A percentile compares a stretch with the other conserved stretches of the same genome.
Evolutionary conservation across 2,113 vertebrate species (phyloP).

Genomic region (Lasiurus borealis): DNA sequence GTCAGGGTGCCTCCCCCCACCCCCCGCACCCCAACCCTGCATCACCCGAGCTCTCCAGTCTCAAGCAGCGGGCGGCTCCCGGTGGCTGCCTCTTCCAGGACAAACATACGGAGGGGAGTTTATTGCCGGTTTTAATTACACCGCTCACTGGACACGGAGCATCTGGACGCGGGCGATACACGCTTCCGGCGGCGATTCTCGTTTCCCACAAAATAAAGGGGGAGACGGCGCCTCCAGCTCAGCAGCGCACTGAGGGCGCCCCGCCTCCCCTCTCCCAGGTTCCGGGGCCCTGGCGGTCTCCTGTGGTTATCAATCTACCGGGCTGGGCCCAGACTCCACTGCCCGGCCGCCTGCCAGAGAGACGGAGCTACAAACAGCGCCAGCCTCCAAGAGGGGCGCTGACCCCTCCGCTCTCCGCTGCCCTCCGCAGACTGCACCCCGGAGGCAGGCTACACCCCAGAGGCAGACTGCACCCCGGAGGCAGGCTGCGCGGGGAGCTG

Average conservation of each 20-base stretch:
- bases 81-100: slow-evolving; percentile 71
- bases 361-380: slow-evolving; percentile 84
- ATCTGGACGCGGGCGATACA: background rate
- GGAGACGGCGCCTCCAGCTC: background rate
- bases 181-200: background rate
- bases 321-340: slow-evolving; percentile 75
- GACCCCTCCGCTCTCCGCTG: slow-evolving; percentile 78
- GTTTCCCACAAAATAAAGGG: background rate
- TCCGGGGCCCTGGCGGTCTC: slow-evolving; percentile 18
- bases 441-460: slow-evolving; percentile 80
- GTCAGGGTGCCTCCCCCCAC: background rate
- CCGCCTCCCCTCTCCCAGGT: background rate
- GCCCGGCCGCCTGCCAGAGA: slow-evolving; percentile 69
- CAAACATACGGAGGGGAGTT: slow-evolving; percentile 65
- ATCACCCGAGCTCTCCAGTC: background rate
- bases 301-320: slow-evolving; percentile 80
- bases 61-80: background rate
- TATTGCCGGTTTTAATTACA: slow-evolving; percentile 77
- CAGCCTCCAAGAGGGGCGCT: slow-evolving; percentile 71
- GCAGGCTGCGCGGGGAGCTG: slow-evolving; percentile 72
- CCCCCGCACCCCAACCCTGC: background rate
- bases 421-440: slow-evolving; percentile 69
- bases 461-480: slow-evolving; percentile 75
- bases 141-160: slow-evolving; percentile 70
- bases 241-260: rapidly evolving